These are phyloP conservation scores for Drosophila ficusphila DNA, from an alignment of 1,140 invertebrate species.

Conservation along the genomic window DNA sequence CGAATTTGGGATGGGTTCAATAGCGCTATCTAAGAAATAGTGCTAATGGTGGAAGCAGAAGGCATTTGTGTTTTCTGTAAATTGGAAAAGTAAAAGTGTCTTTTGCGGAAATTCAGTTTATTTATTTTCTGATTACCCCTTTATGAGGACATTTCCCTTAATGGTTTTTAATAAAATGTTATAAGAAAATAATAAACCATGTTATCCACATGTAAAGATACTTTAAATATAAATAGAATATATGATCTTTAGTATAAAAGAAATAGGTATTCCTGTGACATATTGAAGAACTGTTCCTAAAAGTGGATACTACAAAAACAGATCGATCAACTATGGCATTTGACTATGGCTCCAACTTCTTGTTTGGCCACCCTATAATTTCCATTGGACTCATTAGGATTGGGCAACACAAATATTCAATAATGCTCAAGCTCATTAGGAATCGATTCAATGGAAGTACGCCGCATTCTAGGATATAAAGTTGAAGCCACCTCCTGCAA, in stretches of 20 bases:
- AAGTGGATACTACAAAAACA: not conserved
- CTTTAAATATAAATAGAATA: no score
- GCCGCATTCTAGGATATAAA: not conserved
- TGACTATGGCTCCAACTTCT: not conserved
- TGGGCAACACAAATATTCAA: conserved; percentile 48
- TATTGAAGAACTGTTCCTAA: not conserved
- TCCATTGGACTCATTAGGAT: conserved; percentile 11
- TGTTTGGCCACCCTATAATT: conserved; percentile 4
- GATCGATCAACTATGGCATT: conserved; percentile 28
- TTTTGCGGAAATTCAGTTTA: no score
- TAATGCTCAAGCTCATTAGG: conserved; percentile 47
- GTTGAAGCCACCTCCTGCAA: not conserved
- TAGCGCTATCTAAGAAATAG: conserved; percentile 5
- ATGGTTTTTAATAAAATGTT: no score
- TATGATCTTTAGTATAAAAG: no score
- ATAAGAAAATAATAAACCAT: no score
- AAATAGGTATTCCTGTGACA: no score
- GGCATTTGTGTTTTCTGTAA: not conserved
- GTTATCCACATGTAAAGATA: no score
- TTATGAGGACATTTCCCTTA: no score
- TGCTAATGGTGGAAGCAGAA: conserved; percentile 11
- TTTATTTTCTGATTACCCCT: no score
- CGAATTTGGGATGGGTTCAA: not conserved
- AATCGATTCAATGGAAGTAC: conserved; percentile 25
- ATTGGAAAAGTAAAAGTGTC: not conserved